Evolutionary conservation across 2,113 vertebrate species (phyloP).

Genomic region (Todiramphus saurophagus): DNA sequence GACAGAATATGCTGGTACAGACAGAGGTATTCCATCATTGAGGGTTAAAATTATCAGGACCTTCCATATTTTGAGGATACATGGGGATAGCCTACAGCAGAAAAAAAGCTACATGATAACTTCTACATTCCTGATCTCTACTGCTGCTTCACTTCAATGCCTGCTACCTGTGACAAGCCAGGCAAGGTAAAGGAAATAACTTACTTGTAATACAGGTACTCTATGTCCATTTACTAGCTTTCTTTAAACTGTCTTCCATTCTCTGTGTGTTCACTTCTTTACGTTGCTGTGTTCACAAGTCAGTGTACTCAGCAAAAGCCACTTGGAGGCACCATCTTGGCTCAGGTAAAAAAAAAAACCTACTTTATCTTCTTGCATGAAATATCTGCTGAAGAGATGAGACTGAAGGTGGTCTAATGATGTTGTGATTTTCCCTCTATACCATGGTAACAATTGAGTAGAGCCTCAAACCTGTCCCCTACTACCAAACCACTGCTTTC

Average conservation of each 20-base stretch:
- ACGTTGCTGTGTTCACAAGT: accelerated
- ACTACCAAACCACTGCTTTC: background rate
- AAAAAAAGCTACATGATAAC: background rate
- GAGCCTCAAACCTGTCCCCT: background rate
- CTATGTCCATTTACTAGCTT: background rate
- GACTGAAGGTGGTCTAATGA: background rate
- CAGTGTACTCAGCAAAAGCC: background rate
- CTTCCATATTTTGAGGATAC: background rate
- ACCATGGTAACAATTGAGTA: background rate
- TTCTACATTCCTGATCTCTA: background rate
- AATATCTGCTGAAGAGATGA: background rate
- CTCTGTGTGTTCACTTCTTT: background rate
- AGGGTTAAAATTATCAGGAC: background rate
- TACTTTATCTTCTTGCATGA: background rate
- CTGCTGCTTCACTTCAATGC: background rate
- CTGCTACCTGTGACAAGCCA: background rate
- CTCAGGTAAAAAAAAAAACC: background rate
- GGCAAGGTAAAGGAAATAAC: background rate
- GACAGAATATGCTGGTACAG: background rate
- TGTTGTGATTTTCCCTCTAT: background rate
- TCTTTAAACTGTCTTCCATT: background rate
- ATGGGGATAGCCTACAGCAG: background rate
- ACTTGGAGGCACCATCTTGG: background rate
- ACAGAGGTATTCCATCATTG: background rate
- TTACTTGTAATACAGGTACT: accelerated